Evolutionary conservation across 2,113 vertebrate species (phyloP).

Genomic region (Brevimyrus niger): DNA sequence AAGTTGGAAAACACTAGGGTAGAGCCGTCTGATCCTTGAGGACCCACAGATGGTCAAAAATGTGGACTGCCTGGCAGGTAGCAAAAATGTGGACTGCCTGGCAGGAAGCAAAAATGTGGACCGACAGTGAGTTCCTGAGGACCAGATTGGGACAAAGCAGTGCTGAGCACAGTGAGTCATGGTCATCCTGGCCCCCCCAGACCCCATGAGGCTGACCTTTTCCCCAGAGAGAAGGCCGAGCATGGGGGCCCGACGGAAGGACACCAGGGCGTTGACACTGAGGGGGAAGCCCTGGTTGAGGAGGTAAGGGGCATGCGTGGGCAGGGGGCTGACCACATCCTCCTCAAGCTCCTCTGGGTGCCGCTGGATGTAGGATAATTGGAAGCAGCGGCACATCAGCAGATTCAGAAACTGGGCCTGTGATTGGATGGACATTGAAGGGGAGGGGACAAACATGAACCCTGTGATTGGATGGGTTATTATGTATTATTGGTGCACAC

Average conservation of each 20-base stretch:
- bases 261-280: constrained; percentile 84
- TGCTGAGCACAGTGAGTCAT: not conserved
- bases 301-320: constrained; percentile 54
- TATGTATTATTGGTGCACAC: not conserved
- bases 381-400: constrained; percentile 89
- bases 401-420: constrained; percentile 84
- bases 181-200: not conserved
- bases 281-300: constrained; percentile 78
- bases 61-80: too few species aligned
- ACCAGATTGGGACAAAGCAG: not conserved
- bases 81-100: not conserved
- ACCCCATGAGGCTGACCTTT: constrained; percentile 52
- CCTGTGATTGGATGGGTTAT: not conserved
- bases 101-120: too few species aligned
- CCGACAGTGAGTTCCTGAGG: not conserved
- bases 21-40: too few species aligned
- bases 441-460: not conserved
- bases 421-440: not conserved
- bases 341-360: constrained; percentile 71
- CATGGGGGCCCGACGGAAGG: constrained; percentile 75
- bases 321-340: constrained; percentile 21
- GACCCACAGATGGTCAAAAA: too few species aligned
- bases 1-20: not conserved
- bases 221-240: constrained; percentile 41
- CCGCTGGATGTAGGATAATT: constrained; percentile 72